Base-by-base conservation (phyloP, 53 echinoderm and acorn worm species). In the Paelopatides confundens region DNA sequence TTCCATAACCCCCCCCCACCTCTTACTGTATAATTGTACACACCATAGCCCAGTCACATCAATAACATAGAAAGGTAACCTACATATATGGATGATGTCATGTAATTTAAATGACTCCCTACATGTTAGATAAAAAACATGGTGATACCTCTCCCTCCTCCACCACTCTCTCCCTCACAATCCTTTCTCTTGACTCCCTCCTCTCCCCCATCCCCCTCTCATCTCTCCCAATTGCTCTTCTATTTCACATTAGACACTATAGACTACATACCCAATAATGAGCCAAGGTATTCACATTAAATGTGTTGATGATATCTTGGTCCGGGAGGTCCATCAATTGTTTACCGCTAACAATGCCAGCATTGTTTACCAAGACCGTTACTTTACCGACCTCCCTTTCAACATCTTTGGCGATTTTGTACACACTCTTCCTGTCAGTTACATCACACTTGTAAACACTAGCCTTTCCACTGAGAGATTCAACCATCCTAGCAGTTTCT, bases 331-430 rank as follows among this genome's bases (percentile, higher is more conserved):
- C 96, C 37, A 93, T 26, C 11, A 87, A 49, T 11, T 74, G 71
- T 52, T 58, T 93, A 38, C 96, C 96, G 12, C 69, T 87, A 64
- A 93, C 92, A 50, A 96, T 93, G 18, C 96, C 96, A 9, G 96
- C 96, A 85, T 96, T 96, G 85, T 96, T 96, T 51, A 96, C 90
- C 50, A 96, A 47, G 66, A 96, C 85, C 8, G 91, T 82, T 5
- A 96, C 88, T 21, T 92, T 85, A 53, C 96, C 96, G 11, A 92
- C 88, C 52, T 93, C 96, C 40, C 71, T 49, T 66, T 77, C 86
- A 3, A 87, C 87, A 33, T 40, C 37, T 62, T 76, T 29, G 26
- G 95, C 95, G 62, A 89, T 76, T 8, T 91, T 36, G 62, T 87
- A 78, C 21, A 95, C 95, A 2, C 37, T 69, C 40, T 86, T 79